Base-by-base conservation (phyloP, 2,113 vertebrate genomes). In the Melanotaenia duboulayi region DNA sequence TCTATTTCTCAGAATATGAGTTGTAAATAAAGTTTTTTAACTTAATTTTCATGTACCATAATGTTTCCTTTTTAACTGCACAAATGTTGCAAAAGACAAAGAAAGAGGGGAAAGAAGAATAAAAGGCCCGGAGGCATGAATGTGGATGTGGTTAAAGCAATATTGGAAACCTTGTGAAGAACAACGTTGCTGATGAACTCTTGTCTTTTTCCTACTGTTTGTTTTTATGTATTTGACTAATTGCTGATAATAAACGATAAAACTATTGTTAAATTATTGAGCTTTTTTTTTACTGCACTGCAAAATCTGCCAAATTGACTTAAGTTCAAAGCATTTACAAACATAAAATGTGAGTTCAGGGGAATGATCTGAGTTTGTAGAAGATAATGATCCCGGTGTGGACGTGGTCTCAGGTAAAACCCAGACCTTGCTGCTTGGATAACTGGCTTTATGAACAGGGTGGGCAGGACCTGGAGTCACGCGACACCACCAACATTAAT, bases 191-290 rank as follows among this genome's bases (percentile, higher is more conserved):
- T 64, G 55, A 82, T 75, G 54, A 87, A 71, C 56, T 88, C 80
- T 86, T 84, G 89, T 80, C 67, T 92, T 94, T 28, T 94, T 94
- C 91, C 87, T 95, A 92, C 96, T 94, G 82, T 93, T 95, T 95
- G 93, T 96, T 96, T 97, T 95, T 96, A 96, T 96, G 95, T 96
- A 97, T 95, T 95, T 96, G 88, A 95, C 90, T 92, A 95, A 94
- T 93, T 95, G 93, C 94, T 94, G 89, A 96, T 94, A 96, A 96
- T 96, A 96, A 97, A 97, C 90, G 64, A 77, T 63, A 83, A 82
- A 88, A 93, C 85, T 85, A 86, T 78, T 46, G 24, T 49, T 57
- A 35, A 35, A 35, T 5, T n/a, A n/a, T n/a, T n/a, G n/a, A n/a
- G n/a, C n/a, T n/a, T n/a, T n/a, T n/a, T 35, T 35, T 9, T 35